These are phyloP conservation scores for Chelonia mydas DNA, from an alignment of 2,797 vertebrate genomes.

Conservation along the genomic window DNA sequence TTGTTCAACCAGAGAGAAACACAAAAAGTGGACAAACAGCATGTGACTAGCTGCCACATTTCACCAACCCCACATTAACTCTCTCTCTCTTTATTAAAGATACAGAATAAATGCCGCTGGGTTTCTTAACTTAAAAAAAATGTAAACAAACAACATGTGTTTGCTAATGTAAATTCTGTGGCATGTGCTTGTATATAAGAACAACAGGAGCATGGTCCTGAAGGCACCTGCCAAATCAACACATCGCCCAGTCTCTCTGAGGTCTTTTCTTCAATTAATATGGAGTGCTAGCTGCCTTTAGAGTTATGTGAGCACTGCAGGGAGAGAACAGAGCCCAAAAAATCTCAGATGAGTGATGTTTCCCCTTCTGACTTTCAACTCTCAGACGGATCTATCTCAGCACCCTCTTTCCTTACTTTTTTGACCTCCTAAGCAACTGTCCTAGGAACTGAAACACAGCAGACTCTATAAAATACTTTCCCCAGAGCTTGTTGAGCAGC, in stretches of 20 bases:
- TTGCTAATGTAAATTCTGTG: background rate
- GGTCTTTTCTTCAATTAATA: background rate
- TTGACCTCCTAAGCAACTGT: background rate
- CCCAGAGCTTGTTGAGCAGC: background rate
- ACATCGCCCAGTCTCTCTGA: background rate
- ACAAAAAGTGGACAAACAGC: background rate
- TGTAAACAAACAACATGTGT: background rate
- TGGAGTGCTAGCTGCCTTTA: background rate
- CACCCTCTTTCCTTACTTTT: fast-evolving
- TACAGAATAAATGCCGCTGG: background rate
- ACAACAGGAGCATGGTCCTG: background rate
- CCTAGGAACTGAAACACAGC: background rate
- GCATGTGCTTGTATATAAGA: background rate
- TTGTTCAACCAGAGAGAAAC: background rate
- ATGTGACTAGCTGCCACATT: fast-evolving
- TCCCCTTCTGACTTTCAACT: background rate
- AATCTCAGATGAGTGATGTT: background rate
- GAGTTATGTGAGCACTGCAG: background rate
- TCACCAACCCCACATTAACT: background rate
- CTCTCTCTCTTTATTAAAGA: background rate
- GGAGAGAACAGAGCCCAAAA: background rate
- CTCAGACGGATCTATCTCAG: fast-evolving
- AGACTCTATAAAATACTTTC: background rate
- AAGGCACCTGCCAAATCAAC: background rate
- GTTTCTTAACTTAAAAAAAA: background rate